Base-by-base conservation (phyloP, 2,113 vertebrate species). In the Oryzias celebensis region DNA sequence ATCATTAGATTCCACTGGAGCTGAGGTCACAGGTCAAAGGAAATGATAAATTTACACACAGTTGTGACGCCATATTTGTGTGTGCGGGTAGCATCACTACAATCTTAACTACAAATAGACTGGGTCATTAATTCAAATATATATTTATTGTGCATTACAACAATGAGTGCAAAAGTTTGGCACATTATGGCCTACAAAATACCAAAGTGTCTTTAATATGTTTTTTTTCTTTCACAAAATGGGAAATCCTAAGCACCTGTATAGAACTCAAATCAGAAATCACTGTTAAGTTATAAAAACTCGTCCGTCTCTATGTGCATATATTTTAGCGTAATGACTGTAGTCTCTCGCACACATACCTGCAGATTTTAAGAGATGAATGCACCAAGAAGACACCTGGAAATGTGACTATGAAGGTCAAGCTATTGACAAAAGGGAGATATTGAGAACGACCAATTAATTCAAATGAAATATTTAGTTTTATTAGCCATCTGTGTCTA, bases 121-220 rank as follows among this genome's bases (percentile, higher is more conserved):
- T 62, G 77, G 82, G 74, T 83, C 77, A 77, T 74, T 73, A 62
- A 46, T 77, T 67, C 60, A 73, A 75, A 52, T 36, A 75, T 75
- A 51, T 67, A 58, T 67, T 68, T 60, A 51, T 65, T 71, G 73
- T 73, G 73, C 78, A 65, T 70, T 62, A 57, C 68, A 58, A 57
- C 59, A 67, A 71, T 67, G 36, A 65, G 71, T 82, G 72, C 74
- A 73, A 71, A 36, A 60, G 44, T 59, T 81, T 57, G 64, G 66
- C 75, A 75, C 77, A 74, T 58, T 57, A 71, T 69, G 79, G 82
- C 81, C 75, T 77, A 82, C 79, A 75, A 78, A 84, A 90, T 88
- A 91, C 90, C 90, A 91, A 91, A 91, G 90, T 86, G 80, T 86
- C 85, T 89, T 81, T 85, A 79, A 71, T 78, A 77, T 71, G 62